Base-by-base conservation (phyloP, 2,888 invertebrate genomes). In the Eupithecia subumbrata region DNA sequence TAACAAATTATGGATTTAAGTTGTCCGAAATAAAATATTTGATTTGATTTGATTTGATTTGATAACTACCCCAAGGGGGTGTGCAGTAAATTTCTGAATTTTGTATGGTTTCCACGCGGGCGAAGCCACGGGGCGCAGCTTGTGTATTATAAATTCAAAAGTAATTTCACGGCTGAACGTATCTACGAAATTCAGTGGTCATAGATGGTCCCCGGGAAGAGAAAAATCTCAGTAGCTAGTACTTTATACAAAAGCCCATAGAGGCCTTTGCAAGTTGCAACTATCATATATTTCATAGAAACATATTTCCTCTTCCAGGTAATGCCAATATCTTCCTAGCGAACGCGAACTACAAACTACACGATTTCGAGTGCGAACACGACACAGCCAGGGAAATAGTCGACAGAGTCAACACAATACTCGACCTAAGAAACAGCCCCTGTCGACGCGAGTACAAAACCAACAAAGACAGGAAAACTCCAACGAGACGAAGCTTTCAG, bases 331-430 rank as follows among this genome's bases (percentile, higher is more conserved):
- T 92, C 79, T 92, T 91, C 79, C 88, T 90, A 80, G 87, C 88
- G 73, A 92, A 89, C 78, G 91, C 95, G 9, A 96, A 96, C 72
- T 98, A 97, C 90, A 98, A 98, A 88, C 96, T 97, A 86, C 98
- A 98, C 84, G 98, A 98, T 87, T 98, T 99, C 87, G 98, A 98
- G 91, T 96, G 97, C 5, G 98, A 98, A 80, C 95, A 96, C 69
- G 95, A 95, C 5, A 96, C 96, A 1, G 98, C 98, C 0, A 96
- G 96, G 81, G 98, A 98, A 90, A 98, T 99, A 69, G 97, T 98
- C 0, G 96, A 97, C 80, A 98, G 98, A 94, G 96, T 99, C 16
- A 98, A 97, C 90, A 96, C 97, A 77, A 98, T 98, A 79, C 91
- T 99, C 77, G 97, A 98, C 86, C 94, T 98, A 83, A 95, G 97